These are phyloP conservation scores for Podocnemis expansa DNA, from an alignment of 2,113 vertebrate genomes.

Conservation along the genomic window DNA sequence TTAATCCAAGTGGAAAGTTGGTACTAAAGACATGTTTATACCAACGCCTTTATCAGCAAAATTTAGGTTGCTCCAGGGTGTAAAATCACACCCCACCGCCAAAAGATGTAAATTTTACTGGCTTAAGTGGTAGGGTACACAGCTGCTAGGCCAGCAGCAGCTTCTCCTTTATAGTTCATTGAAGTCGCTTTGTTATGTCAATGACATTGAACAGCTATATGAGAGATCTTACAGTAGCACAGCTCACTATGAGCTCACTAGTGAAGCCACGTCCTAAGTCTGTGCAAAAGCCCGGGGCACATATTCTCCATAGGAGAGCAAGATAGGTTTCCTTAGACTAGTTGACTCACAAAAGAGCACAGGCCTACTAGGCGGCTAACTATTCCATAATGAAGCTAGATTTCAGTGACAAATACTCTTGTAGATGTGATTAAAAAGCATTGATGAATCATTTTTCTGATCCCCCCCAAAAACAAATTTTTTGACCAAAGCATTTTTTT, in stretches of 20 bases:
- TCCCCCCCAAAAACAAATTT: not conserved
- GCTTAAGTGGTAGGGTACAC: no score
- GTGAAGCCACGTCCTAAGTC: not conserved
- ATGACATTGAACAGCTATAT: no score
- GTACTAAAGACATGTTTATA: not conserved
- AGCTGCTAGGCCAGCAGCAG: no score
- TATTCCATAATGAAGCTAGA: not conserved
- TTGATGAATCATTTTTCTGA: not conserved
- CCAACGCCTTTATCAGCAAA: no score
- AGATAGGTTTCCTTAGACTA: fast-evolving
- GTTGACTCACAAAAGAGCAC: not conserved
- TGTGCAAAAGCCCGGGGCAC: not conserved
- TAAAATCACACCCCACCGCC: no score
- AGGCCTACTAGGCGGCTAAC: not conserved
- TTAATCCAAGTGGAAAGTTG: not conserved
- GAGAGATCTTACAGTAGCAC: no score
- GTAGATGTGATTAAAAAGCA: not conserved
- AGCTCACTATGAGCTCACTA: not conserved
- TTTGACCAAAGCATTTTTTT: not conserved
- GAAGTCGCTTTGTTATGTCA: no score
- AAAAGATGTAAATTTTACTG: no score
- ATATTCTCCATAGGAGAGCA: not conserved
- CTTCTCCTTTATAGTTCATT: no score
- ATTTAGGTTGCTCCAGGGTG: no score
- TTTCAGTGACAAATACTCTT: not conserved